phyloP scores from a whole-genome alignment of 2,888 invertebrate species.

The Leptothorax acervorum region DNA sequence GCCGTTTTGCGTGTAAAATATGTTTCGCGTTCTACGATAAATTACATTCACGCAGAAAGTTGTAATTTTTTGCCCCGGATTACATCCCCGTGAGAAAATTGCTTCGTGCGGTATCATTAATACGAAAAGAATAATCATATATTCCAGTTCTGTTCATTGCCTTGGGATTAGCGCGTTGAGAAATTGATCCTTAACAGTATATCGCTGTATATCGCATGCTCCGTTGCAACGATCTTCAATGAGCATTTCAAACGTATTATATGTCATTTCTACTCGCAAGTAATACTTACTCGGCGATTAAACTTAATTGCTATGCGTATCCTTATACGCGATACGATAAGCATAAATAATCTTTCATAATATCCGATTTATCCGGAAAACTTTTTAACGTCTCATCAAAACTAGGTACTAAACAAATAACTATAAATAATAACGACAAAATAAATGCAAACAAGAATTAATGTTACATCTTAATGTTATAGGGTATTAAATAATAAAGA shows the following conservation, averaged over 20 bases:
- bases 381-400: not conserved
- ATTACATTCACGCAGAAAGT: not conserved
- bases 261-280: not conserved
- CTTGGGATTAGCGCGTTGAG: conserved; percentile 7
- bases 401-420: not conserved
- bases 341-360: conserved; percentile 5
- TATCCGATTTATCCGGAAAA: not conserved
- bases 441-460: not conserved
- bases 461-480: not conserved
- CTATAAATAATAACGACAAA: not conserved
- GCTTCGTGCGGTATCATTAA: not conserved
- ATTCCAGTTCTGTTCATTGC: conserved; percentile 10
- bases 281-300: not conserved
- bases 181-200: conserved; percentile 22
- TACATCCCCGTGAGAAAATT: conserved; percentile 18
- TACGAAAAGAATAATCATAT: conserved; percentile 13
- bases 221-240: conserved; percentile 12
- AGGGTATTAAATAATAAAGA: not conserved
- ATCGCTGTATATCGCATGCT: not conserved
- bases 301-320: conserved; percentile 6
- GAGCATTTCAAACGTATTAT: not conserved
- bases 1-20: conserved; percentile 11
- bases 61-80: conserved; percentile 4
- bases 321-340: not conserved
- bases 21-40: not conserved